A percentile compares a stretch with the other conserved stretches of the same genome.
Conservation (phyloP, 2,888 invertebrate genomes). For the Penaeus monodon region DNA sequence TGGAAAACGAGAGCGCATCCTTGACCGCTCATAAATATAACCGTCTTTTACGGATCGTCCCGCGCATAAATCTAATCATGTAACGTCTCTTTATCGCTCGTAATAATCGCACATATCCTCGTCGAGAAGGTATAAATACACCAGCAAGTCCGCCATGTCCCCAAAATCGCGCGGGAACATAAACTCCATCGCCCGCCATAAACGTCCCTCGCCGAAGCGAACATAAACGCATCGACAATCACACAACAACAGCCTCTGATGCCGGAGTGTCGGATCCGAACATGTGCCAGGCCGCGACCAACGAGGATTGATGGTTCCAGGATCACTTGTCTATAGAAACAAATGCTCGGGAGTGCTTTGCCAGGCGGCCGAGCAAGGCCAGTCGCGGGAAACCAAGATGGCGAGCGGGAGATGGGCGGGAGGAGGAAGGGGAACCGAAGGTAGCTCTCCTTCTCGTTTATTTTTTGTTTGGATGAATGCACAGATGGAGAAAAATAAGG, state of each 20-base stretch:
- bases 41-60: too few species aligned
- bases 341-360: conserved; percentile 48
- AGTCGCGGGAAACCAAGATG: background rate
- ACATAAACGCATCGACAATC: conserved; percentile 5
- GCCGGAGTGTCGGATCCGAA: conserved; percentile 31
- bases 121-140: too few species aligned
- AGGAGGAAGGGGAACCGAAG: background rate
- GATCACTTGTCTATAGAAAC: conserved; percentile 53
- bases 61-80: too few species aligned
- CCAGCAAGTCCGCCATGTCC: too few species aligned
- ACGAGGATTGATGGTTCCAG: conserved; percentile 48
- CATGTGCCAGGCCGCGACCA: conserved; percentile 31
- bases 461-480: too few species aligned
- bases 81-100: too few species aligned
- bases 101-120: too few species aligned
- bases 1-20: too few species aligned
- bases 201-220: background rate
- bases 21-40: too few species aligned
- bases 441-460: too few species aligned
- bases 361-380: conserved; percentile 14
- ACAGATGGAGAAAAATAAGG: too few species aligned
- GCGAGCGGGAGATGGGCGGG: background rate
- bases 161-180: background rate
- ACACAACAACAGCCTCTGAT: conserved; percentile 25
- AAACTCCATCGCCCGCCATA: background rate